Evolutionary conservation across 1,140 invertebrate species (phyloP), one percentile per base, ranked within the genome.

Genomic region (Drosophila virilis): DNA sequence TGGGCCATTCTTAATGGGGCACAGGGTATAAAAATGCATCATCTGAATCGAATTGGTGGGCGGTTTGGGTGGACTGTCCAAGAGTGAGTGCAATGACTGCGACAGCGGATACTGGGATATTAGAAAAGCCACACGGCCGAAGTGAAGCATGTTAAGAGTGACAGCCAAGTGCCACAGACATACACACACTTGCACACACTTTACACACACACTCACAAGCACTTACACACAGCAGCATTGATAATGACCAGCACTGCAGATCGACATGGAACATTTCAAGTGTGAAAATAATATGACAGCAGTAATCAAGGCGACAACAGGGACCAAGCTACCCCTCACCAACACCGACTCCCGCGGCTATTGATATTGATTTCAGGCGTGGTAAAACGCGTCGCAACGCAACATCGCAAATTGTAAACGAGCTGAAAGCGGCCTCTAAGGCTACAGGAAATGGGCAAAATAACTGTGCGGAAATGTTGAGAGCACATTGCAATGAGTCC

Each of bases 241-340:
- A 89, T 86, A 85, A 85, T 85, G 81, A 75, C 69, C 66, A 77
- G 28, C 54, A 28, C 45, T 69, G 67, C 72, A 73, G 64, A 84
- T 84, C 81, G 77, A 77, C 67, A 71, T 35, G 54, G 59, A 60
- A 60, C 66, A 83, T 89, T 88, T 88, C 76, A 83, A 88, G 84
- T 83, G 83, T 86, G 83, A 88, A 88, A 83, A 88, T 88, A 88
- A 88, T 88, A 89, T 83, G 83, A 88, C 84, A 88, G 69, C 58
- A 70, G 83, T 88, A 88, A 86, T 86, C 83, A 83, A 88, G 83
- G 62, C 52, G 60, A 52, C 70, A 77, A 72, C 59, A 66, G 32
- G 33, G 57, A 46, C 13, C 8, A 45, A 9, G 32, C 37, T 0
- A 40, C 28, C 12, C 28, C 22, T 6, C 12, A 2, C 48, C 28